Base-by-base conservation (phyloP, 2,113 vertebrate species). In the Camarhynchus parvulus region DNA sequence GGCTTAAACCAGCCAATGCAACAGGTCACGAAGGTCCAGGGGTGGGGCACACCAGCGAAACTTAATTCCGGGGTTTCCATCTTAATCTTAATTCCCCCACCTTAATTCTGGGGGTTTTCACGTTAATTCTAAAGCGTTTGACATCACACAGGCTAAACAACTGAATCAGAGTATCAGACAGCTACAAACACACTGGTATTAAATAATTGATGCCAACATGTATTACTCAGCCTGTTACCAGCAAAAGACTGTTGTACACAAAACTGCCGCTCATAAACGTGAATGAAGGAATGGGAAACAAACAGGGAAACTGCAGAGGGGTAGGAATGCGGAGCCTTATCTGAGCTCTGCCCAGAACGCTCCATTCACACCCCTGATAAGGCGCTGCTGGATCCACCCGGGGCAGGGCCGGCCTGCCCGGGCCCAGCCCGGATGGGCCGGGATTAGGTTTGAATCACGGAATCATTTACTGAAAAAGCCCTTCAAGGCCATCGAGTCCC, bases 201-300 rank as follows among this genome's bases (percentile, higher is more conserved):
- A 52, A 46, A n/a, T 22, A 11, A 72, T 24, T 47, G 2, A 64
- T 3, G 6, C 7, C 35, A 6, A 5, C 24, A 0, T 1, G 4
- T 2, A 17, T 44, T 23, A 35, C 13, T 50, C 10, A 55, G 4
- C 50, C 33, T 11, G 11, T 4, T 30, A 31, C 11, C 61, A 11
- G 20, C 7, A 22, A 20, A 23, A 1, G 2, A 3, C 12, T 7
- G 13, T 2, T 1, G 14, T 24, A 12, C 3, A 11, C n/a, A 6
- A 24, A 13, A 13, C 6, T 1, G 13, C 33, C 1, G 2, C 27
- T 50, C 37, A 22, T 4, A 50, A 72, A 41, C 1, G 14, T 0
- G 30, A 35, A 63, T 0, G 49, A 35, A 25, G 41, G 0, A 2
- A 25, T 0, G 9, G 39, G 5, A 49, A 39, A 33, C 33, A 11